Conservation (phyloP, 2,888 invertebrate genomes). For the Drosophila flavopinicola region DNA sequence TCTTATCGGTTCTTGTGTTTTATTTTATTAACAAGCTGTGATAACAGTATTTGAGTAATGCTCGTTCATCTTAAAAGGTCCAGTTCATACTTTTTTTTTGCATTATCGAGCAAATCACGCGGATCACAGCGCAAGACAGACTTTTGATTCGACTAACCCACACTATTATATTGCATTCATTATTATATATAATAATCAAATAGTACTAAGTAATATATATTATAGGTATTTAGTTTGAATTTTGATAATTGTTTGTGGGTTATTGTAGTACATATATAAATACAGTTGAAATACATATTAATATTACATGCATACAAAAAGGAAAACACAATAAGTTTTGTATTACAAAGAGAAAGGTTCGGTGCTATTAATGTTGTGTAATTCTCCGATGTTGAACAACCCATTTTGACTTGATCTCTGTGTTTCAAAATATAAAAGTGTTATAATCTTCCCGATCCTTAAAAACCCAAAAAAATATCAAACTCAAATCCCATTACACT, state of each 20-base stretch:
- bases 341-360: neutral
- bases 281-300: conserved; percentile 3
- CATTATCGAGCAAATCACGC: conserved; percentile 13
- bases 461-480: neutral
- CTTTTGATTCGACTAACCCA: conserved; percentile 27
- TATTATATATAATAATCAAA: conserved; percentile 10
- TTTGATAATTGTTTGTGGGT: conserved; percentile 10
- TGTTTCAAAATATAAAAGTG: neutral
- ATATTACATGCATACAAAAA: neutral
- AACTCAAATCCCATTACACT: neutral
- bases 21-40: neutral
- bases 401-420: neutral
- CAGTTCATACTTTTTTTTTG: too few relatives aligned
- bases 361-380: neutral
- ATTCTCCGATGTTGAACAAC: neutral
- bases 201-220: conserved; percentile 6
- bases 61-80: too few relatives aligned
- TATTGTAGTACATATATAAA: neutral
- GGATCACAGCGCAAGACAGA: conserved; percentile 9
- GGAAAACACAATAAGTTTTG: conserved; percentile 1
- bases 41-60: neutral
- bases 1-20: neutral
- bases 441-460: neutral
- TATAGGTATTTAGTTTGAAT: conserved; percentile 12
- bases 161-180: too few relatives aligned